Conservation (phyloP, 2,888 invertebrate genomes). For the Lasioglossum morio region DNA sequence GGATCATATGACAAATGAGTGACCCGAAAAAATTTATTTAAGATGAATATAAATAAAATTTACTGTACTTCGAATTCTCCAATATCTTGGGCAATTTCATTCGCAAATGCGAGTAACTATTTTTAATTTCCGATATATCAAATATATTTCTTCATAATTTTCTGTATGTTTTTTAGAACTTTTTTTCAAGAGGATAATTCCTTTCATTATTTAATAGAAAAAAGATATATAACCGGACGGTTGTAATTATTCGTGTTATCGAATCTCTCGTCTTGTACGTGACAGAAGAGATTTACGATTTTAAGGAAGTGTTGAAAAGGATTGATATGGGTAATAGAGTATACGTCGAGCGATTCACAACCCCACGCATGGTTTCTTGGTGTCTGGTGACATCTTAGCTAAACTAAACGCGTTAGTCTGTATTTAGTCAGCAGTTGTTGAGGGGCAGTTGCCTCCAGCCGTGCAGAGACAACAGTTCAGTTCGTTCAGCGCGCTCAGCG, state of each 20-base stretch:
- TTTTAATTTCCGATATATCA: not conserved
- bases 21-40: not conserved
- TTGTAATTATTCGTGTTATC: slow-evolving; percentile 8
- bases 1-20: not conserved
- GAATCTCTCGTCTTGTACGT: not conserved
- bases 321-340: not conserved
- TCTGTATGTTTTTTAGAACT: not conserved
- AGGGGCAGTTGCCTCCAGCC: slow-evolving; percentile 50
- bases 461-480: slow-evolving; percentile 51
- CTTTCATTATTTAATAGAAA: not conserved
- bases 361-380: slow-evolving; percentile 73
- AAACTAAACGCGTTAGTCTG: slow-evolving; percentile 46
- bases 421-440: slow-evolving; percentile 52
- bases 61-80: not conserved
- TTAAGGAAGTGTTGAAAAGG: not conserved
- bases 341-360: slow-evolving; percentile 47
- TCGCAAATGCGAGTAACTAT: not conserved
- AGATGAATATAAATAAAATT: not conserved
- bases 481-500: slow-evolving; percentile 42
- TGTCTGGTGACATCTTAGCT: slow-evolving; percentile 38
- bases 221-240: not conserved
- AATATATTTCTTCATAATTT: not conserved
- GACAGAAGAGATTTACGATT: not conserved
- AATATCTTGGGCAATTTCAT: not conserved
- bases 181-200: not conserved